Conservation (phyloP, 2,797 vertebrate species). For the Dallia pectoralis region DNA sequence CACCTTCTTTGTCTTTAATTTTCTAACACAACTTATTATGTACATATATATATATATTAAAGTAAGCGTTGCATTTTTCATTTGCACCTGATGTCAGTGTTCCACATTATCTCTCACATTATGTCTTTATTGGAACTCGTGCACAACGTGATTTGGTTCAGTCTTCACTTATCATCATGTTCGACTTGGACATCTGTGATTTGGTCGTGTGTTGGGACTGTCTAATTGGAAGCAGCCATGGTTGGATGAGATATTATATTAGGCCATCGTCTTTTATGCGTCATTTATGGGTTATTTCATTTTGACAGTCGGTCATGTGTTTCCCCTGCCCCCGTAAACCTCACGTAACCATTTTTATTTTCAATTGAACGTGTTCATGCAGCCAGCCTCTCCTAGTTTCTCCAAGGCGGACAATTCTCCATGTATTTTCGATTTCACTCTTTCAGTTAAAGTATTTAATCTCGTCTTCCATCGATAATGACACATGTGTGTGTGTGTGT, state of each 20-base stretch:
- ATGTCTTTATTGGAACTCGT: background rate
- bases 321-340: conserved; percentile 10
- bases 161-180: background rate
- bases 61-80: conserved; percentile 20
- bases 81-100: conserved; percentile 31
- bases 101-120: background rate
- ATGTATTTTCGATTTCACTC: conserved; percentile 16
- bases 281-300: conserved; percentile 52
- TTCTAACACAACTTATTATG: too few species aligned
- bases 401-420: conserved; percentile 26
- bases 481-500: background rate
- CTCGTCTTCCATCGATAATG: conserved; percentile 20
- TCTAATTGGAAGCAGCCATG: background rate
- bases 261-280: conserved; percentile 45
- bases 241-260: background rate
- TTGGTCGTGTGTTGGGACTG: background rate
- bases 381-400: background rate
- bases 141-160: background rate
- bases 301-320: conserved; percentile 49
- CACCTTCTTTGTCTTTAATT: background rate
- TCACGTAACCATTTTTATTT: conserved; percentile 15
- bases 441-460: conserved; percentile 34
- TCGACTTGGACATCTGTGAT: background rate
- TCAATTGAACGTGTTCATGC: conserved; percentile 5
- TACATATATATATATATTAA: conserved; percentile 10